Evolutionary conservation across 2,888 invertebrate genomes (phyloP).

Genomic region (Hydraecia micacea): DNA sequence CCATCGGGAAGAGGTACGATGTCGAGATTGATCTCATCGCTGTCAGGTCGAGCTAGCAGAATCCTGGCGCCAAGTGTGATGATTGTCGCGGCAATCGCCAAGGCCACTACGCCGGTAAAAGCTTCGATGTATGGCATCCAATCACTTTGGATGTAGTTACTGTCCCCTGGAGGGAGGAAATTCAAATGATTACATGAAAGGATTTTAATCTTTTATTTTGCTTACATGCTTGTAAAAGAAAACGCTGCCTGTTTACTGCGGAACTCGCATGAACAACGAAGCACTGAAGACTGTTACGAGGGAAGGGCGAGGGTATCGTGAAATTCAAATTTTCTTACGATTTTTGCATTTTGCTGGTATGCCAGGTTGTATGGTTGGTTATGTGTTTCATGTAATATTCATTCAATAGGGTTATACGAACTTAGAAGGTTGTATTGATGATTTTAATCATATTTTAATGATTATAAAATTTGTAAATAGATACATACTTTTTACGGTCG

Average conservation of each 20-base stretch:
- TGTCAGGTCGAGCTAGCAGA: conserved; percentile 30
- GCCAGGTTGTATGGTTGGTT: too few species aligned
- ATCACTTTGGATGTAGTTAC: background rate
- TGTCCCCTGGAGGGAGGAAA: background rate
- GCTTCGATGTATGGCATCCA: conserved; percentile 73
- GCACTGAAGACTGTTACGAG: background rate
- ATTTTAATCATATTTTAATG: too few species aligned
- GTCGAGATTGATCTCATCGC: background rate
- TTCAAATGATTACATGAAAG: background rate
- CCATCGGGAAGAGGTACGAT: conserved; percentile 7
- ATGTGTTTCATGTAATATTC: too few species aligned
- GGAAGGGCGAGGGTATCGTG: background rate
- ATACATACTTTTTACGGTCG: background rate
- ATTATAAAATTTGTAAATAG: too few species aligned
- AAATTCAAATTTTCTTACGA: too few species aligned
- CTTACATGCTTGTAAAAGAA: background rate
- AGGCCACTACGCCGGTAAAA: conserved; percentile 58
- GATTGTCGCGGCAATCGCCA: conserved; percentile 12
- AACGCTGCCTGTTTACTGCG: too few species aligned
- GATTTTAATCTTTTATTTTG: background rate
- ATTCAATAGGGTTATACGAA: too few species aligned
- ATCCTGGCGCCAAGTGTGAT: conserved; percentile 66
- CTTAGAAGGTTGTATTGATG: too few species aligned
- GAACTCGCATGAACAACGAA: background rate
- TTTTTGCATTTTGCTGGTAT: too few species aligned